Evolutionary conservation across 2,113 vertebrate genomes (phyloP).

Genomic region (Chlorocebus sabaeus): DNA sequence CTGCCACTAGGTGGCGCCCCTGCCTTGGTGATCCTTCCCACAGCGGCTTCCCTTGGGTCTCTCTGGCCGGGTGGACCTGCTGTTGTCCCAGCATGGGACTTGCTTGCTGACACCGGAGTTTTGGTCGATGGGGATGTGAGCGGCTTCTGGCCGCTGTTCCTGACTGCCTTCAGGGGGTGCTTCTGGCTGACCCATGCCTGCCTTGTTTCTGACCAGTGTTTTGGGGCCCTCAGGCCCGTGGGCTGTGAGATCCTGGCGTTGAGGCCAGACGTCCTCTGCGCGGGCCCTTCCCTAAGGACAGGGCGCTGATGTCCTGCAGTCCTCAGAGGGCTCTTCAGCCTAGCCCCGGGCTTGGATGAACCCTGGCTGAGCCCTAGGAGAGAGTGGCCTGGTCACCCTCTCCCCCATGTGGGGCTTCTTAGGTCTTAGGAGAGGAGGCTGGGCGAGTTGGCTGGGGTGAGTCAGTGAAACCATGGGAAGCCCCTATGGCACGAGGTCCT

Average conservation of each 20-base stretch:
- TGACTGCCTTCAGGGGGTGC: background rate
- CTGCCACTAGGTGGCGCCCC: constrained; percentile 57
- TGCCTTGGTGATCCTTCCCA: background rate
- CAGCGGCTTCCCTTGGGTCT: background rate
- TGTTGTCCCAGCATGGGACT: background rate
- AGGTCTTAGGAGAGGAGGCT: background rate
- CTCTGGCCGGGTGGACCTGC: background rate
- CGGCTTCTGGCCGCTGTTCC: background rate
- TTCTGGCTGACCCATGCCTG: background rate
- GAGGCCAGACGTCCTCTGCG: accelerated
- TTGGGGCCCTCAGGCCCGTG: background rate
- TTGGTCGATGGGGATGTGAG: background rate
- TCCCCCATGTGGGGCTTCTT: background rate
- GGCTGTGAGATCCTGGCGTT: background rate
- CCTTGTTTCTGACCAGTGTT: no score
- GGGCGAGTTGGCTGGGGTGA: background rate
- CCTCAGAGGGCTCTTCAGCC: background rate
- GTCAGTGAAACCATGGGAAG: background rate
- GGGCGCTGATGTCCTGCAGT: background rate
- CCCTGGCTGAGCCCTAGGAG: background rate
- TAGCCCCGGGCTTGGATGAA: accelerated
- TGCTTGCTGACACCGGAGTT: background rate
- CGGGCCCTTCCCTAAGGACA: background rate
- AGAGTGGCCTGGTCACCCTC: background rate
- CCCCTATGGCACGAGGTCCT: accelerated